Evolutionary conservation across 2,113 vertebrate species (phyloP), one percentile per base, ranked within the genome.

Genomic region (Malurus alboscapulatus): DNA sequence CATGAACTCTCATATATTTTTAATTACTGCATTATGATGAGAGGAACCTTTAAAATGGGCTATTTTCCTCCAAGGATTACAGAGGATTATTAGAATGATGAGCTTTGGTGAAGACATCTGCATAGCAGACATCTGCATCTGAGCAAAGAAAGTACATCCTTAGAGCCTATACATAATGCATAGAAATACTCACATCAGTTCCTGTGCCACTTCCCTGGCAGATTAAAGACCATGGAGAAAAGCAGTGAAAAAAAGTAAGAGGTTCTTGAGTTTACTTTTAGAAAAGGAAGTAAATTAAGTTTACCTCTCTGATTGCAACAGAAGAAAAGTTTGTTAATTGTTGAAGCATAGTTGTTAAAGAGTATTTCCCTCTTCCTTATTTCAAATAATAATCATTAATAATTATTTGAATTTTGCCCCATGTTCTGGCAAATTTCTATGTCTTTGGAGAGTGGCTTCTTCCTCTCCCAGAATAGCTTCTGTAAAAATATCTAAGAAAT

Each of bases 401-500:
- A 44, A 30, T 6, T 17, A 17, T 38, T 82, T 67, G 26, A 68
- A 2, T 78, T 81, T 80, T 76, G 4, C 54, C 7, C 6, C 5
- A 0, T 47, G 18, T 48, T 88, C 16, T 75, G 38, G 25, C 10
- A 75, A 93, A 84, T 84, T 84, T 14, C 2, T 77, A 1, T 55
- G 47, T 83, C 84, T 59, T 86, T n/a, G 84, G 18, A 74, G 45
- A 71, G 42, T 74, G 29, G 9, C 57, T 94, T 92, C n/a, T 81
- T 95, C 51, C 50, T 51, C 44, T 85, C 12, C 66, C 54, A 82
- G 63, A 95, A 88, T 44, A 88, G 27, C 25, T 92, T 27, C 83
- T 90, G 50, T 92, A 75, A 96, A 81, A 93, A 94, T 66, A 55
- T 45, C 32, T 58, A 71, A 88, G 84, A 68, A 63, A 34, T 61